Evolutionary conservation across 2,888 invertebrate genomes (phyloP), one percentile per base, ranked within the genome.

Genomic region (Glaucopsyche alexis): DNA sequence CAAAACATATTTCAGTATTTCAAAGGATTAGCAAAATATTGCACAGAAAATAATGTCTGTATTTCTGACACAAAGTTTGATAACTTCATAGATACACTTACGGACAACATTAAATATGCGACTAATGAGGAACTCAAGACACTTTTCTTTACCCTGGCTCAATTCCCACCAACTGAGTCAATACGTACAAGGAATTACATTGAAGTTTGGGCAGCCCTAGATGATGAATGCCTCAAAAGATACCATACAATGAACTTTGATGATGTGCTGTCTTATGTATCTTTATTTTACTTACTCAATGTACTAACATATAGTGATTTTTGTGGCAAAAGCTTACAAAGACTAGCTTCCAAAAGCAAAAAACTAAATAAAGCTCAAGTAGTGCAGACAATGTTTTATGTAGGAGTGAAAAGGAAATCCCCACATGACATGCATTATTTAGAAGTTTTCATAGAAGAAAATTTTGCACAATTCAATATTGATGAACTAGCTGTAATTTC

Each of bases 401-500:
- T 95, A 77, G 96, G 95, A 81, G 79, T 95, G 4, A 84, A 91
- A 75, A 91, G 96, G 70, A 94, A 86, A 74, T 83, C 94, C 7
- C 85, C 94, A 9, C 85, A 94, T 74, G 94, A 94, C 71, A 94
- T 95, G 88, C 95, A 95, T 78, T 95, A 95, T 78, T 90, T 96
- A 72, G 96, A 97, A 87, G 82, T 93, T 70, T 89, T 91, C 64
- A 80, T 96, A 73, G 85, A 91, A 47, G 82, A 91, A 5, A 85
- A 87, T 73, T 88, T 95, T n/a, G 80, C 94, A 8, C 81, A 93
- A 40, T 93, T 96, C 82, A 92, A 89, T 38, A 78, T 95, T 7
- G 94, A 95, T 77, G 96, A 97, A 82, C 84, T 97, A 74, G 95
- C 95, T 13, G 93, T 97, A 14, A 93, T 96, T 78, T 94, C 95